Base-by-base conservation (phyloP, 2,888 invertebrate species). In the Platynereis dumerilii region DNA sequence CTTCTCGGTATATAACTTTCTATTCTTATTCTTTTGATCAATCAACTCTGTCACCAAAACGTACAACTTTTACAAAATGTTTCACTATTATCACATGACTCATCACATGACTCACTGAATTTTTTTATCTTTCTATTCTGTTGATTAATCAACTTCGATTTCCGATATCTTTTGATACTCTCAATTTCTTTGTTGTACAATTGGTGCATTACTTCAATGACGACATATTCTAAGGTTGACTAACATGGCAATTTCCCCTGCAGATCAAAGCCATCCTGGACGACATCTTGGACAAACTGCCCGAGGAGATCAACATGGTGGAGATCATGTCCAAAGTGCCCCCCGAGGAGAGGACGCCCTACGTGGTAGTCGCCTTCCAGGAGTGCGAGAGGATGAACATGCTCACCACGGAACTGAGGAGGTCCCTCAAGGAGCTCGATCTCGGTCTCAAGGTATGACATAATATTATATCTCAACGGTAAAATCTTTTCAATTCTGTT, bases 381-480 rank as follows among this genome's bases (percentile, higher is more conserved):
- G 96, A 97, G 85, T 96, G 96, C 79, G 96, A 97, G 84, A 87
- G 96, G 57, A 96, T 97, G 96, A 97, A 97, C 85, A 89, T 90
- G 74, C 87, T 97, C 42, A 95, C 94, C 0, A 90, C 91, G 1
- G 96, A 96, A 86, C 92, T 97, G 85, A 92, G 94, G 75, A 86
- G 94, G 57, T 93, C 95, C 0, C 86, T 97, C 1, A 91, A 92
- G 76, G 96, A 96, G 84, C 86, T 97, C 53, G 96, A 97, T 84
- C 87, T 96, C 54, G 97, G 97, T 0, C 86, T 97, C 7, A 96
- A 96, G 87, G 93, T 91, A 79, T 64, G 67, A 20, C 5, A 48
- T 3, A 5, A 48, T 48, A 34, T 34, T 34, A n/a, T n/a, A 17
- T 57, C 29, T 52, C 3, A 52, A 52, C n/a, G n/a, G 12, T n/a